phyloP scores from a whole-genome alignment of 2,113 vertebrate genomes.

The Actenoides hombroni region DNA sequence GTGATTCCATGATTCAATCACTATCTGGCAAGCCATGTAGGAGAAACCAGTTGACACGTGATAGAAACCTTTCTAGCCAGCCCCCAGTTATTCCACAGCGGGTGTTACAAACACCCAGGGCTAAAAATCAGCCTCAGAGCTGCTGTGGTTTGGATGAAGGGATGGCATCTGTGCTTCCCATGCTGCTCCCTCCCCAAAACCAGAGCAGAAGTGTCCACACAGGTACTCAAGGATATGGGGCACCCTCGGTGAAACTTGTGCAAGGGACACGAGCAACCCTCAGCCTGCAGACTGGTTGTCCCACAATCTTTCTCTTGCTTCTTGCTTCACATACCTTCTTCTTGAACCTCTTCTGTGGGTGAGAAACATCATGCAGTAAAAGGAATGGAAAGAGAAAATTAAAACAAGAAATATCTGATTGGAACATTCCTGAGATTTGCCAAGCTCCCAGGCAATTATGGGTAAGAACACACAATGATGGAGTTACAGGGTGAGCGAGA shows the following conservation, averaged over 20 bases:
- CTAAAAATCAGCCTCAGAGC: background rate
- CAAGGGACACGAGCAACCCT: background rate
- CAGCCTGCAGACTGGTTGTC: background rate
- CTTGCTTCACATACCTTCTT: conserved; percentile 84
- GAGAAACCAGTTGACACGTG: conserved; percentile 14
- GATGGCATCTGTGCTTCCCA: background rate
- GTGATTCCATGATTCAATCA: background rate
- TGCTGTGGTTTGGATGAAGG: background rate
- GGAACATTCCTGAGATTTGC: conserved; percentile 18
- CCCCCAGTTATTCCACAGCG: background rate
- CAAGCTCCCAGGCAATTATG: background rate
- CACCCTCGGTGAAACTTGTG: background rate
- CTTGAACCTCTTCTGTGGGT: conserved; percentile 71
- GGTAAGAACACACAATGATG: background rate
- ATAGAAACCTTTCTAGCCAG: background rate
- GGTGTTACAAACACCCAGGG: fast-evolving
- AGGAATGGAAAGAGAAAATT: conserved; percentile 28
- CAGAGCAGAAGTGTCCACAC: fast-evolving
- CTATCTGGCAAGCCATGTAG: background rate
- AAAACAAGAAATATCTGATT: conserved; percentile 7
- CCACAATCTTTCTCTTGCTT: background rate
- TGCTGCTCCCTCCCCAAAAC: background rate
- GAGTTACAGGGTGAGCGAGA: conserved; percentile 6
- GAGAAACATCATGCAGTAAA: background rate
- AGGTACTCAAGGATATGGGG: background rate